Percentiles rank a stretch among this genome's conserved stretches.
These are phyloP conservation scores for Tamandua tetradactyla DNA, from an alignment of 2,797 vertebrate species.

Conservation along the genomic window DNA sequence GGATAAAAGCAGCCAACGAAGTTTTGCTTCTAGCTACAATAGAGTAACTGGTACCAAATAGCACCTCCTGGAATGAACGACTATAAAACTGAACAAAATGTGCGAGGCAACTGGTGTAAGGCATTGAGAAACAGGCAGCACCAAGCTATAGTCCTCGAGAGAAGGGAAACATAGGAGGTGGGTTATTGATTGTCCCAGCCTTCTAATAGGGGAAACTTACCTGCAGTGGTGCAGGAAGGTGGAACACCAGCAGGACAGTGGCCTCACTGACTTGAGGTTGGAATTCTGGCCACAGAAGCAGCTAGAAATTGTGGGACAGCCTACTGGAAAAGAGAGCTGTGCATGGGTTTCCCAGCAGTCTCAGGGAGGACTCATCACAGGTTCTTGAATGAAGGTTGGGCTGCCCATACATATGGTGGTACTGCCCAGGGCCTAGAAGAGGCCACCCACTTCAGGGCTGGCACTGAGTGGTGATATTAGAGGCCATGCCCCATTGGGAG, in stretches of 20 bases:
- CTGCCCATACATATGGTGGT: fast-evolving
- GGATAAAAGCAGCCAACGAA: not conserved
- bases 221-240: not conserved
- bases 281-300: not conserved
- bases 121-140: not conserved
- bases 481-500: fast-evolving
- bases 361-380: not conserved
- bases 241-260: not conserved
- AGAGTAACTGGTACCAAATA: fast-evolving
- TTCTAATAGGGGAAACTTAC: not conserved
- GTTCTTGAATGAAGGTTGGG: not conserved
- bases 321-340: not conserved
- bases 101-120: not conserved
- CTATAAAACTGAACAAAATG: not conserved
- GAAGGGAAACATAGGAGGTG: not conserved
- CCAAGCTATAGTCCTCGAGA: not conserved
- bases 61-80: not conserved
- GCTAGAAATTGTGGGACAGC: not conserved
- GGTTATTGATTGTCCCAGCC: not conserved
- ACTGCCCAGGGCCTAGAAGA: not conserved
- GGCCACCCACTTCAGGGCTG: not conserved
- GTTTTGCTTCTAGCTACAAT: not conserved
- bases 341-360: not conserved
- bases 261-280: not conserved
- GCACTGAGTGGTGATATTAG: not conserved